Evolutionary conservation across 2,888 invertebrate genomes (phyloP), one percentile per base, ranked within the genome.

Genomic region (Cephonodes hylas): DNA sequence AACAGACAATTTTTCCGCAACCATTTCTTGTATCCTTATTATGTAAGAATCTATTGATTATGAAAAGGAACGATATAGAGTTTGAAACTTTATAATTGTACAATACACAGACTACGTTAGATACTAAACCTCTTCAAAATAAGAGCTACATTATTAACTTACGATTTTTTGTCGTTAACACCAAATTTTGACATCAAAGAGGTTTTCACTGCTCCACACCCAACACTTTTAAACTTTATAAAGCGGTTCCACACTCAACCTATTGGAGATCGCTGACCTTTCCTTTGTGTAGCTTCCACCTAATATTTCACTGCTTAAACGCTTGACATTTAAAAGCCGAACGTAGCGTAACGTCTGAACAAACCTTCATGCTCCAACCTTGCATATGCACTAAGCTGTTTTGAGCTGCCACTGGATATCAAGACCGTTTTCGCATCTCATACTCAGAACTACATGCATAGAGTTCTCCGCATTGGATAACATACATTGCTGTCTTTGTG

Each of bases 321-420:
- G 8, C 27, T n/a, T 48, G 48, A 53, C 31, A 53, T 53, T 53
- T 31, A 53, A 27, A 15, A 53, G 18, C 27, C 27, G 15, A 27
- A 38, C 34, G 42, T 22, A 4, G 22, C 57, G 57, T 34, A 42
- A 42, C 22, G 20, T 58, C 22, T 38, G 20, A 58, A 58, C 42
- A n/a, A n/a, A 20, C 57, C 65, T 75, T 76, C 72, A 72, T 76
- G 63, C 70, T 66, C 70, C 67, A 68, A 65, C 68, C 65, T 69
- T 72, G 72, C 71, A 73, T 71, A 73, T 70, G 74, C 73, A 72
- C 63, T 73, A 69, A 73, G 66, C 68, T 72, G 64, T 58, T 46
- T 45, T 58, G 64, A 66, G 68, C 66, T 53, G 42, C 57, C 62
- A 56, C 45, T 56, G 65, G 66, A 66, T 73, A 70, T 69, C 66